phyloP scores from a whole-genome alignment of 1,140 invertebrate genomes.

The Paraescarpia echinospica region DNA sequence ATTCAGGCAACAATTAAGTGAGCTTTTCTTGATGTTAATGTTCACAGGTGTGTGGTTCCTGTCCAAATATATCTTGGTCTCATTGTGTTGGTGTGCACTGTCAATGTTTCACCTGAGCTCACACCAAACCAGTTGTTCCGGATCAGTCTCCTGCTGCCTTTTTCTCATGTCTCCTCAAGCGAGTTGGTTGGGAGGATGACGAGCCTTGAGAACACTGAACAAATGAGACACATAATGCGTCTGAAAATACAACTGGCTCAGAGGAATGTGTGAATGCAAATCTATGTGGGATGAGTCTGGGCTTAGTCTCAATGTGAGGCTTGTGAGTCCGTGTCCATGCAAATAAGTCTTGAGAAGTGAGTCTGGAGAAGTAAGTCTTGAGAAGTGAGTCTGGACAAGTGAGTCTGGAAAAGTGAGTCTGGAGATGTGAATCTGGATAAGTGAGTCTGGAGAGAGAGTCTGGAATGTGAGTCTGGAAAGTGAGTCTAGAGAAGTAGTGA shows the following conservation, averaged over 20 bases:
- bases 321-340: too few relatives aligned
- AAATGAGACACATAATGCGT: neutral
- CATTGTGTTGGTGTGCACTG: neutral
- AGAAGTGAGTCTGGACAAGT: too few relatives aligned
- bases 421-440: too few relatives aligned
- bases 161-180: neutral
- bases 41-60: slow-evolving; percentile 3
- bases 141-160: neutral
- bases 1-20: neutral
- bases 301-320: too few relatives aligned
- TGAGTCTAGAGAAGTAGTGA: too few relatives aligned
- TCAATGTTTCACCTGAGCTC: neutral
- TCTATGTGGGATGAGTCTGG: too few relatives aligned
- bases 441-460: too few relatives aligned
- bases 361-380: too few relatives aligned
- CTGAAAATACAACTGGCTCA: neutral
- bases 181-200: neutral
- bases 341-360: too few relatives aligned
- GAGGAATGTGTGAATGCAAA: too few relatives aligned
- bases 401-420: too few relatives aligned
- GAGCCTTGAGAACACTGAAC: neutral
- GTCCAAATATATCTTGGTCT: neutral
- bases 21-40: neutral
- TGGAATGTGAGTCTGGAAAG: too few relatives aligned
- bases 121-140: neutral